Evolutionary conservation across 92 coral and sea anemone species (phyloP).

Genomic region (Epizoanthus scotinus): DNA sequence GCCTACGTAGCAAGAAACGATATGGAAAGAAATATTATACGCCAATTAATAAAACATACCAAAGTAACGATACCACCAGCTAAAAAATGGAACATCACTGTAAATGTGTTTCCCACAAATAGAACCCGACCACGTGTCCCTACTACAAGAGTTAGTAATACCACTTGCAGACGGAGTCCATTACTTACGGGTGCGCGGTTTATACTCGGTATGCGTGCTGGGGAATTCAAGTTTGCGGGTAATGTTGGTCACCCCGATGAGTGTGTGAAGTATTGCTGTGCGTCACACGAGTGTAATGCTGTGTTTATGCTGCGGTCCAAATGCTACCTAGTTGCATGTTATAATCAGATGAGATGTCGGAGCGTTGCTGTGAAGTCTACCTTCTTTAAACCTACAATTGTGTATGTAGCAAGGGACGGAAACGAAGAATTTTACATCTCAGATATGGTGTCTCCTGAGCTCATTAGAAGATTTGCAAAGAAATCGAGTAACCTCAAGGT

Average conservation of each 20-base stretch:
- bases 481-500: background rate
- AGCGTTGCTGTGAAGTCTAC: constrained; percentile 71
- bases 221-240: constrained; percentile 76
- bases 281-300: constrained; percentile 71
- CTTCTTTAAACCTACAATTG: constrained; percentile 71
- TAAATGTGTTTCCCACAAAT: background rate
- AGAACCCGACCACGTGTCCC: background rate
- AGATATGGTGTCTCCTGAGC: constrained; percentile 61
- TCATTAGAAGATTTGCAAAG: constrained; percentile 6
- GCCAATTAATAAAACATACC: constrained; percentile 47
- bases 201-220: constrained; percentile 80
- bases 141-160: constrained; percentile 10
- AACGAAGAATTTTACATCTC: constrained; percentile 53
- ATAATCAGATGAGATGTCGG: constrained; percentile 62
- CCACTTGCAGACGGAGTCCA: constrained; percentile 68
- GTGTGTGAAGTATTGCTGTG: constrained; percentile 80
- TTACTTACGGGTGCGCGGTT: constrained; percentile 63
- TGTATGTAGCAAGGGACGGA: constrained; percentile 60
- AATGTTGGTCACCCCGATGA: constrained; percentile 62
- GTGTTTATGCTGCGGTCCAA: constrained; percentile 78
- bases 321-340: constrained; percentile 81
- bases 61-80: background rate
- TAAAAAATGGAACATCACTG: constrained; percentile 5
- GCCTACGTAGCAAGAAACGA: constrained; percentile 73
- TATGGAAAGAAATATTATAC: constrained; percentile 52